Percentiles rank a stretch among this genome's conserved stretches.
These are phyloP conservation scores for Phenganax subtilis DNA, from an alignment of 92 coral and sea anemone genomes.

Conservation along the genomic window DNA sequence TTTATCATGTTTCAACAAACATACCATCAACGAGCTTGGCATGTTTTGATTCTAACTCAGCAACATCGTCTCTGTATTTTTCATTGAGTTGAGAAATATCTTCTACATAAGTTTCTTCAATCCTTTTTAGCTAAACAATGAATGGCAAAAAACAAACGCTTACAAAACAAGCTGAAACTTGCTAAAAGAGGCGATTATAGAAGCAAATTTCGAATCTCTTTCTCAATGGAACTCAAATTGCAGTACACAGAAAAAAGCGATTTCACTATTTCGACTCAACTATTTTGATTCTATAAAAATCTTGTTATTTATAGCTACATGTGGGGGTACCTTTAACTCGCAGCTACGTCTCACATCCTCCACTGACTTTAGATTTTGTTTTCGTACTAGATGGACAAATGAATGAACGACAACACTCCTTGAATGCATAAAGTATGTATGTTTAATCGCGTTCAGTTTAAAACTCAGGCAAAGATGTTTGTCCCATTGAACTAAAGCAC, in stretches of 20 bases:
- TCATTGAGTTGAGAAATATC: conserved; percentile 58
- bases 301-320: not conserved
- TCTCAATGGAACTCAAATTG: too few species aligned
- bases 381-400: conserved; percentile 1
- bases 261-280: too few species aligned
- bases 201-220: not conserved
- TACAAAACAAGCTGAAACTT: not conserved
- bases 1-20: not conserved
- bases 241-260: too few species aligned
- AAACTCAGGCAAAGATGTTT: too few species aligned
- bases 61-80: conserved; percentile 67
- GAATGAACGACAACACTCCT: not conserved
- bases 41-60: conserved; percentile 76
- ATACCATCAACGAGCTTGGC: conserved; percentile 80
- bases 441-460: too few species aligned
- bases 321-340: conserved; percentile 16
- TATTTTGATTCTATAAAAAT: too few species aligned
- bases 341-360: conserved; percentile 31
- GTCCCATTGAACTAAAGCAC: too few species aligned
- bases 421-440: not conserved
- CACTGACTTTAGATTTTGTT: conserved; percentile 12
- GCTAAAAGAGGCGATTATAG: not conserved
- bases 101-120: conserved; percentile 64
- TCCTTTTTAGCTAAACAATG: conserved; percentile 49
- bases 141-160: not conserved